Base-by-base conservation (phyloP, 2,113 vertebrate species). In the Gobio gobio region DNA sequence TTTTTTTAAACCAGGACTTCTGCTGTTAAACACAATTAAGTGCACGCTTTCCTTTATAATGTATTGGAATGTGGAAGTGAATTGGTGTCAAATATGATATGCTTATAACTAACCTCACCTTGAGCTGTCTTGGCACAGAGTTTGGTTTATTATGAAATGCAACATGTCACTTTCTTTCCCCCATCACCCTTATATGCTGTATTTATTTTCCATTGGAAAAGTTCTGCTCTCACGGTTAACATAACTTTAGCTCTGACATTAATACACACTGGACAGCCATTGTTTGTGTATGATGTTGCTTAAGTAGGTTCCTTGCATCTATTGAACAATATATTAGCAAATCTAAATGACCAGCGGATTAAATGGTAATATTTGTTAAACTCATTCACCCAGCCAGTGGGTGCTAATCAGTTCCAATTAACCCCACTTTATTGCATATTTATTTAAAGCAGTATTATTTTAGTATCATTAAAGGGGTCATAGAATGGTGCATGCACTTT, bases 151-250 rank as follows among this genome's bases (percentile, higher is more conserved):
- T 77, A 80, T 33, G 29, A 54, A 79, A 85, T 66, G 18, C 47
- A 49, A 7, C 77, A 29, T 85, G 10, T 26, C 59, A 54, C 78
- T 80, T 76, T 18, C 56, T 83, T 33, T 86, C 64, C 82, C 81
- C 78, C 61, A 47, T 73, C 80, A 83, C 78, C 78, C 88, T 78
- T 81, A 85, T 88, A 12, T 75, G 54, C 77, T 78, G 81, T 91
- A 81, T 92, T 91, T 92, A 83, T 91, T 89, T 91, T 85, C 91
- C 88, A 90, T 89, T 88, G 64, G 83, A 83, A 86, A 86, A 56
- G 79, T 73, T 82, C 68, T 87, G 87, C 83, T 82, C 54, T 82
- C 89, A 91, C 91, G 72, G 88, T 81, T 89, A 93, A 91, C 90
- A 49, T 64, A 83, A 89, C 80, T 24, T 89, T 64, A 87, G 80